Percentiles rank a stretch among this genome's conserved stretches.
Evolutionary conservation across 2,797 vertebrate genomes (phyloP).

Genomic region (Prunella strophiata): DNA sequence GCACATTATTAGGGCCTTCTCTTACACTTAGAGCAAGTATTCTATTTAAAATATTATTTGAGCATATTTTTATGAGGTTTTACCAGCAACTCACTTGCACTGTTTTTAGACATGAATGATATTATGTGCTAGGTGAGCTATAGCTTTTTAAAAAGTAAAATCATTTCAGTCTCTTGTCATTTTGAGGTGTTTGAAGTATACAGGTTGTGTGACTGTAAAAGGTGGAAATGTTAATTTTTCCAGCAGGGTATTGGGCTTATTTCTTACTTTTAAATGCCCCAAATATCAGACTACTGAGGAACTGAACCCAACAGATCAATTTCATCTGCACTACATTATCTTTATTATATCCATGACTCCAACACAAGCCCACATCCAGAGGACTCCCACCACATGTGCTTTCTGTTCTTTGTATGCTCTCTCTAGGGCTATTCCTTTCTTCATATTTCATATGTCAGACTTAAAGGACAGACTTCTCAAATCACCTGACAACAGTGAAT

Average conservation of each 20-base stretch:
- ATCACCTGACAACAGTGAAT: constrained; percentile 43
- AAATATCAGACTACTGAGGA: background rate
- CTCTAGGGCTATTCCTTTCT: background rate
- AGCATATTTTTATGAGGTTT: background rate
- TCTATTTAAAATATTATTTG: background rate
- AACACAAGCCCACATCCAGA: background rate
- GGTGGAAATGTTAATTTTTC: background rate
- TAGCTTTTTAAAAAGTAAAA: background rate
- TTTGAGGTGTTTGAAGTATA: background rate
- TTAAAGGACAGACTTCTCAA: constrained; percentile 50
- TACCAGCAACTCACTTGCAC: background rate
- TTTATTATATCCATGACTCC: background rate
- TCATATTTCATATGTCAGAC: constrained; percentile 33
- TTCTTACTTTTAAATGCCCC: background rate
- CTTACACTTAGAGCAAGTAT: background rate
- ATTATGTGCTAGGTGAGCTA: background rate
- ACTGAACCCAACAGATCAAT: background rate
- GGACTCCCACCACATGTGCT: background rate
- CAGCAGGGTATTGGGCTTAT: background rate
- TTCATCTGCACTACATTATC: background rate
- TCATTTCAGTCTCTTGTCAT: background rate
- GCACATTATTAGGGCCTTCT: background rate
- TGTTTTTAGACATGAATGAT: background rate
- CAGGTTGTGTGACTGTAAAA: background rate
- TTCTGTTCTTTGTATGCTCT: background rate